Evolutionary conservation across 1,140 invertebrate genomes (phyloP), one percentile per base, ranked within the genome.

Genomic region (Telenomus remus): DNA sequence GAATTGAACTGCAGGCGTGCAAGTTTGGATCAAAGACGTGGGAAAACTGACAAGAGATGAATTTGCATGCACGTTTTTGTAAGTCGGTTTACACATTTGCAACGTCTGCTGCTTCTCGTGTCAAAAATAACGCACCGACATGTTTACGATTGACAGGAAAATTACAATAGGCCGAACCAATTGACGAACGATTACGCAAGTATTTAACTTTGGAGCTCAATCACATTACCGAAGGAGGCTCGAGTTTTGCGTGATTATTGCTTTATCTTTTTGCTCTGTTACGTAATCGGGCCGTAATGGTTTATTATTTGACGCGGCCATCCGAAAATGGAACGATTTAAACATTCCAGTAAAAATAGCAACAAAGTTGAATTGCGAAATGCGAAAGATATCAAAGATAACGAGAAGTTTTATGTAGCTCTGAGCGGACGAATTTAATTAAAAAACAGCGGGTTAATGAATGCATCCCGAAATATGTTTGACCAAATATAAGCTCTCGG

Each of bases 91-190:
- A 3, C 11, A 44, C 11, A 3, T 12, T 7, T 44, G 11, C 12
- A 44, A 44, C 13, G 35, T 16, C 13, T 39, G 35, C 9, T 11
- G 11, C 9, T 8, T 16, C n/a, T 37, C 6, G 43, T 34, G 43
- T 48, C 55, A 19, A 47, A 59, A 59, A 59, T 59, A 42, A 49
- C 34, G 6, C 34, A 11, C 35, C 37, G 37, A 13, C 19, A 14
- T 42, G 39, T 48, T 60, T 60, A 50, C 47, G 35, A 60, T 60
- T 50, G 57, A 50, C 57, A 60, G 57, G 57, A 60, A 60, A 60
- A 60, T 60, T 60, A 60, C 57, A 27, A 50, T 39, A 57, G 37
- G 47, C 47, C 35, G 47, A 27, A 37, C 13, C 14, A 44, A 50
- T 60, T 15, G 37, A 19, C 4, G 47, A 11, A 50, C 10, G 34